Conservation (phyloP, 2,888 invertebrate genomes). For the Erpobdella octoculata region DNA sequence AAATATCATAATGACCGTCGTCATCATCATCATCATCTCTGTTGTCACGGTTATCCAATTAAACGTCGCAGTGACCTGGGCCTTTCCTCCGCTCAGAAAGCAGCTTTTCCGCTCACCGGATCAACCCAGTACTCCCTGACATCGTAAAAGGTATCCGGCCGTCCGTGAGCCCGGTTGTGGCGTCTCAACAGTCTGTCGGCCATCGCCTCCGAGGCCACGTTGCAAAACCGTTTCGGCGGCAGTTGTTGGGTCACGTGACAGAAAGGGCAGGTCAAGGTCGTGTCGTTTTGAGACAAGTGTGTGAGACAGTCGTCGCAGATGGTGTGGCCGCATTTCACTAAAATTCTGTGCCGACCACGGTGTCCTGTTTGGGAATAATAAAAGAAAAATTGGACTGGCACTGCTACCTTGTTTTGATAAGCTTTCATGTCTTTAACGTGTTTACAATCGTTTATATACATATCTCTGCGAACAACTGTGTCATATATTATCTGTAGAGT, state of each 20-base stretch:
- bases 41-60: no score
- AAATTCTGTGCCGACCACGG: slow-evolving; percentile 22
- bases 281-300: neutral
- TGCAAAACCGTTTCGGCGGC: neutral
- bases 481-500: no score
- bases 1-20: no score
- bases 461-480: no score
- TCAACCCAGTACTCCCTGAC: slow-evolving; percentile 2
- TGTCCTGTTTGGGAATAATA: neutral
- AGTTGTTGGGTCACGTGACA: slow-evolving; percentile 6
- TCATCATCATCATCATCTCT: no score
- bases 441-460: neutral
- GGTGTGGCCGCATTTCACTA: slow-evolving; percentile 19
- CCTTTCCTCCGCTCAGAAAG: no score
- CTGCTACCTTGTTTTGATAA: no score
- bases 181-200: slow-evolving; percentile 21
- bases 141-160: slow-evolving; percentile 10
- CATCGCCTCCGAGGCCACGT: slow-evolving; percentile 22
- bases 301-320: slow-evolving; percentile 19
- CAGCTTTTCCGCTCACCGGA: slow-evolving; percentile 25
- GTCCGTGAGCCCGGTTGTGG: slow-evolving; percentile 20
- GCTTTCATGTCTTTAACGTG: neutral
- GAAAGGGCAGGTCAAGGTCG: neutral
- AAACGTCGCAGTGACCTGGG: no score
- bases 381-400: neutral